These are phyloP conservation scores for Apis cerana DNA, from an alignment of 1,140 invertebrate species.

Conservation along the genomic window DNA sequence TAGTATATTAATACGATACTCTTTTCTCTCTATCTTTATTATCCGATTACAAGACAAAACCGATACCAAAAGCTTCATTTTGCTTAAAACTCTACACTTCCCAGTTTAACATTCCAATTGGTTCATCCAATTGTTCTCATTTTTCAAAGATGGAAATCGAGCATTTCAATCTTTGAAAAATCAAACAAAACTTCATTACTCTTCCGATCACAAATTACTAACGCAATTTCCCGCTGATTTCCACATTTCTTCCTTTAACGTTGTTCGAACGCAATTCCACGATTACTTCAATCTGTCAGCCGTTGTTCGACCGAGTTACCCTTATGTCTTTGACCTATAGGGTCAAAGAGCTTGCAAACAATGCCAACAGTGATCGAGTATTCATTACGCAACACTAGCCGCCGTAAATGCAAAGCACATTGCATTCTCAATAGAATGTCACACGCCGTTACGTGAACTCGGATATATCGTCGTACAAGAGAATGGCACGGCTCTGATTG, in stretches of 20 bases:
- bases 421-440: not conserved
- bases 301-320: not conserved
- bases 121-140: too few relatives aligned
- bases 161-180: too few relatives aligned
- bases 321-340: constrained; percentile 29
- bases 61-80: too few relatives aligned
- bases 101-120: too few relatives aligned
- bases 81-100: too few relatives aligned
- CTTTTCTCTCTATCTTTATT: too few relatives aligned
- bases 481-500: not conserved
- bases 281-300: not conserved
- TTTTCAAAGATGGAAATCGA: too few relatives aligned
- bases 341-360: constrained; percentile 17
- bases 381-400: constrained; percentile 11
- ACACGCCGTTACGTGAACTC: not conserved
- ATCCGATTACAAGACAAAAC: too few relatives aligned
- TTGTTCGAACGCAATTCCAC: not conserved
- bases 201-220: too few relatives aligned
- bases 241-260: too few relatives aligned
- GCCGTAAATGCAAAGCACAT: constrained; percentile 9
- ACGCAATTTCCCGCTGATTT: not conserved
- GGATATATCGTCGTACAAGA: not conserved
- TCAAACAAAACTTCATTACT: too few relatives aligned
- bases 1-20: too few relatives aligned
- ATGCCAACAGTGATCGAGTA: constrained; percentile 31